A percentile compares a stretch with the other conserved stretches of the same genome.
Conservation (phyloP, 1,140 invertebrate species). For the Melitaea cinxia region DNA sequence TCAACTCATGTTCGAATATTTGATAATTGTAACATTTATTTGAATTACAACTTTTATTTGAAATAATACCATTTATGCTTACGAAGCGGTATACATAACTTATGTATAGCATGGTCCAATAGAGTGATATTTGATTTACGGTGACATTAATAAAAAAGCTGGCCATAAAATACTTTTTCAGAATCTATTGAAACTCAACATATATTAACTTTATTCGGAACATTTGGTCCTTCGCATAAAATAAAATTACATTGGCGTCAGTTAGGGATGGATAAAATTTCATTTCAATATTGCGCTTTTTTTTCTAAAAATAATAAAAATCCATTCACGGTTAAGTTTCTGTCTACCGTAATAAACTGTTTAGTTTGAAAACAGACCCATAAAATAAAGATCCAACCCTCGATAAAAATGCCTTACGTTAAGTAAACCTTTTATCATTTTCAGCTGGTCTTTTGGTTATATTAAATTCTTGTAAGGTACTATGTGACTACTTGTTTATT, state of each 20-base stretch:
- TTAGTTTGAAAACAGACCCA: conserved; percentile 21
- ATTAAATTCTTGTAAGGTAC: conserved; percentile 9
- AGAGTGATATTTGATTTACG: background rate
- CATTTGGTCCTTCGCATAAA: conserved; percentile 24
- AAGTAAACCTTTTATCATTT: conserved; percentile 16
- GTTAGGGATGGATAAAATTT: conserved; percentile 17
- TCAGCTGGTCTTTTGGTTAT: conserved; percentile 3
- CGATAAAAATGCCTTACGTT: conserved; percentile 25
- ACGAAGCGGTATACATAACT: too few relatives aligned
- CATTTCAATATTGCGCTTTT: conserved; percentile 22
- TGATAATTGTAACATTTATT: too few relatives aligned
- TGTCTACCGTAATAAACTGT: conserved; percentile 21
- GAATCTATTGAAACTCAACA: conserved; percentile 4
- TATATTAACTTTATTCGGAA: conserved; percentile 10
- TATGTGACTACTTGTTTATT: background rate
- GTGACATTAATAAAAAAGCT: background rate
- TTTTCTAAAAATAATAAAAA: conserved; percentile 26
- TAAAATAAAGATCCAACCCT: conserved; percentile 24
- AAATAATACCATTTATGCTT: too few relatives aligned
- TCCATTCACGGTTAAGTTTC: conserved; percentile 20
- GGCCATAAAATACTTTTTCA: background rate
- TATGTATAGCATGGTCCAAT: too few relatives aligned
- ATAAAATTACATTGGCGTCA: conserved; percentile 26
- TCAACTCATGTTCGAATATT: too few relatives aligned
- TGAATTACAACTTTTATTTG: too few relatives aligned